Evolutionary conservation across 1,140 invertebrate genomes (phyloP).

Genomic region (Wasmannia auropunctata): DNA sequence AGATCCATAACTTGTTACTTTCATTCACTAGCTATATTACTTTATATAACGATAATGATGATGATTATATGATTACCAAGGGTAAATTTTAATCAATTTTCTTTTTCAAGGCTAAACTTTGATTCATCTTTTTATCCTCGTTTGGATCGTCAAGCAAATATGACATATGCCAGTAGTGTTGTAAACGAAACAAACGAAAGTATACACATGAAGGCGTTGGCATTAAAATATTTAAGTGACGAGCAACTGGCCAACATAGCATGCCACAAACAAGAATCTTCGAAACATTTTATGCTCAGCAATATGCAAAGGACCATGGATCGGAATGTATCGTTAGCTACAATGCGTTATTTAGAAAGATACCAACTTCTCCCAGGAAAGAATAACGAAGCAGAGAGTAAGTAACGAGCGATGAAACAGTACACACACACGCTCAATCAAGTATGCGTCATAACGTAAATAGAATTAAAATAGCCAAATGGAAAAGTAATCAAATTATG

Average conservation of each 20-base stretch:
- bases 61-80: background rate
- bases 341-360: constrained; percentile 88
- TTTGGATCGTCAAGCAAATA: constrained; percentile 75
- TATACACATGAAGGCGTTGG: constrained; percentile 88
- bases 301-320: constrained; percentile 78
- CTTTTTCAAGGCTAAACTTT: constrained; percentile 83
- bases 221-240: constrained; percentile 88
- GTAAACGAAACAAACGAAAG: constrained; percentile 85
- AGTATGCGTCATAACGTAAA: background rate
- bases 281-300: constrained; percentile 76
- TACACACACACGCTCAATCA: too few species aligned
- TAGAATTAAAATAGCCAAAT: too few species aligned
- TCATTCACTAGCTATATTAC: background rate
- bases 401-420: background rate
- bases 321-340: constrained; percentile 88
- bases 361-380: constrained; percentile 86
- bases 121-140: constrained; percentile 81
- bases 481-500: constrained; percentile 14
- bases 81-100: constrained; percentile 33
- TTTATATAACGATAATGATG: background rate
- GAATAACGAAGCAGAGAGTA: constrained; percentile 73
- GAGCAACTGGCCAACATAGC: constrained; percentile 84
- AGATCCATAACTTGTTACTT: background rate
- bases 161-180: constrained; percentile 72
- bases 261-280: constrained; percentile 75